Base-by-base conservation (phyloP, 2,888 invertebrate genomes). In the Litoditis marina region DNA sequence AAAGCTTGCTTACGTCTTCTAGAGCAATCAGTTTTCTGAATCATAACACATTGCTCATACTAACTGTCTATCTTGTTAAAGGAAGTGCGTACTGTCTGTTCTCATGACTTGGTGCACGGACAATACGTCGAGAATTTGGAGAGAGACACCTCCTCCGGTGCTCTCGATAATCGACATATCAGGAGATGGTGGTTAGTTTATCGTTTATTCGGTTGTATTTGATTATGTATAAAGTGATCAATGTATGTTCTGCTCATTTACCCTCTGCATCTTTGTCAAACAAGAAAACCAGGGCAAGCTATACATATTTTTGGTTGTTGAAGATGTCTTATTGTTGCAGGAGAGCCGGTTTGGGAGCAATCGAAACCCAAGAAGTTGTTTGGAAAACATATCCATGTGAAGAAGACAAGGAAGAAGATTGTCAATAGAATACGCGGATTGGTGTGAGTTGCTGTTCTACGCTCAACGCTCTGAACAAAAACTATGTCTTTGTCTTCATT, bases 91-190 rank as follows among this genome's bases (percentile, higher is more conserved):
- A 16, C 93, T 94, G 66, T 96, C 98, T 86, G 93, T 95, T 89
- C 85, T 99, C 76, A 92, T 98, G 65, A 96, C 98, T 63, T 95
- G 94, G 54, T 96, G 95, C 85, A 89, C 91, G 82, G 98, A 99
- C 86, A 95, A 96, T 86, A 96, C 98, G 79, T 96, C 95, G 83
- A 90, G 98, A 73, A 89, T 99, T 77, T 98, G 98, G 98, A 92
- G 93, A 58, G 96, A 98, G 86, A 96, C 95, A 0, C 89, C 94
- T 66, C 87, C 95, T 71, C 94, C 95, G 80, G 52, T 84, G 83
- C 67, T 74, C 80, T 52, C 83, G 77, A 65, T 69, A 1, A 73
- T 75, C 42, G 75, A 75, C 60, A 46, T 75, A 42, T 67, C 71
- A 36, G 70, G 74, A 8, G 60, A 59, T 27, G 56, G 60, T 19